A percentile compares a stretch with the other conserved stretches of the same genome.
Evolutionary conservation across 2,797 vertebrate genomes (phyloP).

Genomic region (Sitta carolinensis): DNA sequence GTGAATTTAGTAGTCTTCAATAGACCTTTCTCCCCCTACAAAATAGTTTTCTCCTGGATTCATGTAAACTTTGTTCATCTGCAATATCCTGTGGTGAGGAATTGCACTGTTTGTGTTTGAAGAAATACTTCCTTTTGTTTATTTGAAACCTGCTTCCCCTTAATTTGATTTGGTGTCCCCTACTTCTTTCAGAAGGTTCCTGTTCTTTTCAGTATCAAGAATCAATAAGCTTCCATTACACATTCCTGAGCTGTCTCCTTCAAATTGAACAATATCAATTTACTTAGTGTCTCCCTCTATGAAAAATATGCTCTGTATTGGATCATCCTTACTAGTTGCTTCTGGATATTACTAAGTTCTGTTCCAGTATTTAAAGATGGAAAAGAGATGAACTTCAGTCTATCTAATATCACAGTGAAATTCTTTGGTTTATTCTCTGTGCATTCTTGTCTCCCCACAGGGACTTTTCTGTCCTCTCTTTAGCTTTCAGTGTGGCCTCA

Average conservation of each 20-base stretch:
- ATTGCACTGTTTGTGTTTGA: neutral
- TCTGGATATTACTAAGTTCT: neutral
- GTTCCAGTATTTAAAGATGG: neutral
- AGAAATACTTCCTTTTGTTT: slow-evolving; percentile 22
- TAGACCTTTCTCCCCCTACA: neutral
- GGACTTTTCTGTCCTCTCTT: neutral
- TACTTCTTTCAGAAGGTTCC: neutral
- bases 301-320: neutral
- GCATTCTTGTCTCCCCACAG: neutral
- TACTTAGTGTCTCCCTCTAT: neutral
- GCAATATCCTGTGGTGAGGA: neutral
- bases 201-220: neutral
- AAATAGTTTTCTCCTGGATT: neutral
- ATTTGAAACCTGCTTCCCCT: neutral
- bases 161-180: neutral
- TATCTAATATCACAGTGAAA: neutral
- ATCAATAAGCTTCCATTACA: neutral
- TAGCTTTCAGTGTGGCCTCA: neutral
- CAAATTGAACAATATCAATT: neutral
- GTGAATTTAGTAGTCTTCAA: neutral
- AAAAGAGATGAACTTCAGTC: neutral
- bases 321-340: neutral
- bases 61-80: slow-evolving; percentile 20
- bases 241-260: neutral
- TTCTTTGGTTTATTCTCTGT: neutral